These are phyloP conservation scores for Amblyjoppa proteus DNA, from an alignment of 2,888 invertebrate species.

Conservation along the genomic window DNA sequence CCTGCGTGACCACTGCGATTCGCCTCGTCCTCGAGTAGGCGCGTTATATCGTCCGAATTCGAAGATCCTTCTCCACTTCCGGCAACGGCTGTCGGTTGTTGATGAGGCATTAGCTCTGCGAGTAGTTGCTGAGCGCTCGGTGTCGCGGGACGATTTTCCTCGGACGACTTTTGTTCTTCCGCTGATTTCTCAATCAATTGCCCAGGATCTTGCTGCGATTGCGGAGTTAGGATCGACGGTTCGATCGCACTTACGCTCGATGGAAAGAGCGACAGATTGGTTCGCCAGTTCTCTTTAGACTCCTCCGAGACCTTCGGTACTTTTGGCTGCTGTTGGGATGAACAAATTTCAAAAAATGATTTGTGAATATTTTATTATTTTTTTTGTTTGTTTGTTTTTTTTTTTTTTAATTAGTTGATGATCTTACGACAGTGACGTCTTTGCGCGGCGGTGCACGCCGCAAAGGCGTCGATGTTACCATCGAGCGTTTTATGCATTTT, in stretches of 20 bases:
- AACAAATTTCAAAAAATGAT: slow-evolving; percentile 5
- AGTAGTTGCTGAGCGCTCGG: slow-evolving; percentile 68
- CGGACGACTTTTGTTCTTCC: slow-evolving; percentile 4
- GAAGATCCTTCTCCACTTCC: slow-evolving; percentile 34
- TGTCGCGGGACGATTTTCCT: slow-evolving; percentile 31
- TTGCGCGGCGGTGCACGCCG: slow-evolving; percentile 78
- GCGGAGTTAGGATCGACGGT: slow-evolving; percentile 46
- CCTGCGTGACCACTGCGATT: slow-evolving; percentile 82
- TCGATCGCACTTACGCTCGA: slow-evolving; percentile 49
- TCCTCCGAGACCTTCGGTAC: slow-evolving; percentile 80
- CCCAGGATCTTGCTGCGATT: slow-evolving; percentile 23
- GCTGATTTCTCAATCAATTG: background rate
- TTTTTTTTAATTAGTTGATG: background rate
- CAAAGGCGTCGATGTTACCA: slow-evolving; percentile 83
- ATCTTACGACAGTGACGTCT: slow-evolving; percentile 79
- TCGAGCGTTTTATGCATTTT: slow-evolving; percentile 83
- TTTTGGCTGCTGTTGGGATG: slow-evolving; percentile 73
- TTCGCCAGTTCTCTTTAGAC: slow-evolving; percentile 83
- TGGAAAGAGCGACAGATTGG: slow-evolving; percentile 74
- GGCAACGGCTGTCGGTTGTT: slow-evolving; percentile 78
- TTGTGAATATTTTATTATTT: background rate
- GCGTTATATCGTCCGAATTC: slow-evolving; percentile 84
- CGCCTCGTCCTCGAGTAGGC: slow-evolving; percentile 86
- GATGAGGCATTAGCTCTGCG: slow-evolving; percentile 80
- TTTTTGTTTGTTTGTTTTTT: too few relatives aligned